Percentiles rank a stretch among this genome's conserved stretches.
Conservation (phyloP, 2,888 invertebrate genomes). For the Stegophylla sp. region DNA sequence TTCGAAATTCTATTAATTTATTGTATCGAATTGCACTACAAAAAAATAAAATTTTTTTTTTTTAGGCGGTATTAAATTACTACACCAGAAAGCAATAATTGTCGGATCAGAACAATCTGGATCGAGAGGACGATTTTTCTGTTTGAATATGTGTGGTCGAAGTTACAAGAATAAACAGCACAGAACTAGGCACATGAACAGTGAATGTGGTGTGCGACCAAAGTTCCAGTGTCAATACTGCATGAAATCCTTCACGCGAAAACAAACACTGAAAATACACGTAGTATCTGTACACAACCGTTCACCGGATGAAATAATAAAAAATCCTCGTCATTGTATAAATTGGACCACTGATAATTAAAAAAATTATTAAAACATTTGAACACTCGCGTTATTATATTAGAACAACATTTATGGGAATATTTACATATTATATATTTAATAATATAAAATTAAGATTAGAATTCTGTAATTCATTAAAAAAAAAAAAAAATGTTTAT, state of each 20-base stretch:
- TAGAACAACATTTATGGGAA: too few species aligned
- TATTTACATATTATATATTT: too few species aligned
- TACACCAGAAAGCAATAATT: too few species aligned
- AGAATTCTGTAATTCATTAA: too few species aligned
- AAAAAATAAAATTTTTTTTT: too few species aligned
- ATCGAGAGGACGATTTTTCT: conserved; percentile 8
- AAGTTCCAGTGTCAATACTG: conserved; percentile 65
- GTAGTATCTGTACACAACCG: conserved; percentile 33
- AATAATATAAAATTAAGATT: too few species aligned
- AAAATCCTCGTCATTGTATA: conserved; percentile 25
- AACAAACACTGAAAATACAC: conserved; percentile 52
- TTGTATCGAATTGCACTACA: too few species aligned
- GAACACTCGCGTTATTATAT: too few species aligned
- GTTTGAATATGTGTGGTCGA: conserved; percentile 62
- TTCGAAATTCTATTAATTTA: too few species aligned
- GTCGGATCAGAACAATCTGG: neutral
- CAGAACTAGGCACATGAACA: conserved; percentile 63
- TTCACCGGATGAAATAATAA: neutral
- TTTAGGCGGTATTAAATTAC: too few species aligned
- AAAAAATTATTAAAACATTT: neutral
- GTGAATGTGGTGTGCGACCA: conserved; percentile 66
- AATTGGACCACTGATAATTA: conserved; percentile 10
- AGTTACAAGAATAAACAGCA: conserved; percentile 61
- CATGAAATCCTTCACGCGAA: conserved; percentile 57
- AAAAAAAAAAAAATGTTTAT: too few species aligned